Evolutionary conservation across 30 jellyfish, hydroid and myxozoan genomes (phyloP).

Genomic region (Mastigias papua): DNA sequence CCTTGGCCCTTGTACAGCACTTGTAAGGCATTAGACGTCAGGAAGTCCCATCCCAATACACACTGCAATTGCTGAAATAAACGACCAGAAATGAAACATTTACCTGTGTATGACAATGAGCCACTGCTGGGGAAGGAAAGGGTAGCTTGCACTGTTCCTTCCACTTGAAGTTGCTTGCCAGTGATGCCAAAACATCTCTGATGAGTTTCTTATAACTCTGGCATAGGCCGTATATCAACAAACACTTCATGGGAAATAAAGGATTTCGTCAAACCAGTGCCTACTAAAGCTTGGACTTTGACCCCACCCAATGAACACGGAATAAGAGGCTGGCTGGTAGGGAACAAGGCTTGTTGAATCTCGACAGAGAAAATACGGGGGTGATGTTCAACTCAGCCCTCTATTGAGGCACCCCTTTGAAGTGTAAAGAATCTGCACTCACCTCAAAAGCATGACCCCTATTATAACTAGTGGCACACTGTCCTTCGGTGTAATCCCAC

Average conservation of each 20-base stretch:
- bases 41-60: background rate
- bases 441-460: background rate
- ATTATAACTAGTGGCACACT: background rate
- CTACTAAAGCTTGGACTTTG: background rate
- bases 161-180: background rate
- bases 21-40: too few species aligned
- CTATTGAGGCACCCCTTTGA: background rate
- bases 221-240: background rate
- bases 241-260: background rate
- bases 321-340: background rate
- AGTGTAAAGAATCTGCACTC: background rate
- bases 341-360: background rate
- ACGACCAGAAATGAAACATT: background rate
- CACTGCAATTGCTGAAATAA: background rate
- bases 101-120: background rate
- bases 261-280: background rate
- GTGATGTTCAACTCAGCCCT: background rate
- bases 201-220: background rate
- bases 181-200: background rate
- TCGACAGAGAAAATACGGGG: background rate
- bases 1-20: too few species aligned
- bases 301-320: background rate
- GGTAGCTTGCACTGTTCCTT: background rate
- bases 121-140: background rate
- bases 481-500: background rate